These are phyloP conservation scores for Sebastes cheni DNA, from an alignment of 2,797 vertebrate genomes.

Conservation along the genomic window DNA sequence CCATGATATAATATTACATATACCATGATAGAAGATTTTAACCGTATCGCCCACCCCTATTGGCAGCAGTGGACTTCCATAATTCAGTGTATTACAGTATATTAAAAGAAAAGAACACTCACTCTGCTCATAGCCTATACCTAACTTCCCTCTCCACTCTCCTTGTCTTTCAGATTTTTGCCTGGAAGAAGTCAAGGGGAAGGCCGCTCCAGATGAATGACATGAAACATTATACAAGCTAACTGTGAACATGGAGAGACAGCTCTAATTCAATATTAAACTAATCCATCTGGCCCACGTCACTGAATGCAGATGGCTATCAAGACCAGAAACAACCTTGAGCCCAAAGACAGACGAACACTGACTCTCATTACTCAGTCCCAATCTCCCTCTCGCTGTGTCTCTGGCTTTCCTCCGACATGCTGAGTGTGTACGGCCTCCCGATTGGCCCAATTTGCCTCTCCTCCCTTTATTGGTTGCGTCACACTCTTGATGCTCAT, in stretches of 20 bases:
- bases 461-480: slow-evolving; percentile 1
- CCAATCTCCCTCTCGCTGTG: slow-evolving; percentile 12
- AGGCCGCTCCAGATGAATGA: slow-evolving; percentile 51
- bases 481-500: neutral
- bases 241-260: slow-evolving; percentile 61
- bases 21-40: no score
- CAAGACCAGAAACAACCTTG: slow-evolving; percentile 72
- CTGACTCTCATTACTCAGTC: slow-evolving; percentile 56
- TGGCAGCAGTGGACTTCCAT: neutral
- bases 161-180: neutral
- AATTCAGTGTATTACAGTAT: neutral
- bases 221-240: slow-evolving; percentile 48
- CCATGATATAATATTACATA: no score
- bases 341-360: slow-evolving; percentile 60
- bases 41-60: accelerated
- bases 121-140: neutral
- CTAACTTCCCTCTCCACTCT: neutral
- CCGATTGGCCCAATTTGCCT: slow-evolving; percentile 29
- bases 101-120: neutral
- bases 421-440: slow-evolving; percentile 9
- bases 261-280: slow-evolving; percentile 79
- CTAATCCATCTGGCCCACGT: slow-evolving; percentile 75
- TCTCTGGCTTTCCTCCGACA: slow-evolving; percentile 37
- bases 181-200: slow-evolving; percentile 1
- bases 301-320: slow-evolving; percentile 72